Base-by-base conservation (phyloP, 2,797 vertebrate species). In the Myripristis murdjan region DNA sequence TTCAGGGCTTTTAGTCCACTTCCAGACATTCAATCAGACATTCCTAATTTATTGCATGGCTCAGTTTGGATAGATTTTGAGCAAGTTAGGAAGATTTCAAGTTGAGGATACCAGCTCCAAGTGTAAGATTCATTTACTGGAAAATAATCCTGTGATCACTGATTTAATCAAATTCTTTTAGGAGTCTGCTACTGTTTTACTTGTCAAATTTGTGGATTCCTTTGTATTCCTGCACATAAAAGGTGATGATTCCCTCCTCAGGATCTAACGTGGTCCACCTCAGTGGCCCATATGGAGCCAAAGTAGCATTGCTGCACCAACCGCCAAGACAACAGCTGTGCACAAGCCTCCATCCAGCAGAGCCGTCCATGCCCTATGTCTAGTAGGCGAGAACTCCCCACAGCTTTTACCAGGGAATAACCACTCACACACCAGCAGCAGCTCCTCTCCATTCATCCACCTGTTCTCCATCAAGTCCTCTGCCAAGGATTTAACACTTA, bases 191-290 rank as follows among this genome's bases (percentile, higher is more conserved):
- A 6, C 26, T 28, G 26, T 28, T 28, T 28, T 6, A 28, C 26
- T 6, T 31, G 28, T 31, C 28, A 31, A 5, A 31, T 20, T 57
- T 37, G 28, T 35, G 20, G n/a, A 6, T 22, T 11, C 1, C 20
- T 23, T 15, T 20, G 16, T 11, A 6, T 33, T 51, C 35, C 15
- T 28, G 1, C 26, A 16, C 0, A 49, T 31, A 33, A 2, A 1
- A 16, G 63, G 11, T 54, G 14, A 24, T n/a, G 16, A 7, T 54
- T 8, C 52, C 71, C 22, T 53, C 54, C 6, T 1, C 73, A 90
- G 90, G 87, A 78, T 57, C 80, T 41, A 15, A 74, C 68, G 77
- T 87, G 86, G 53, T 54, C 77, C 4, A 67, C 63, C 16, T 69
- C 76, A 0, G 33, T 28, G 1, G 0, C 74, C 26, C 75, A 64